phyloP scores from a whole-genome alignment of 2,797 vertebrate species.

The Tympanoctomys barrerae region DNA sequence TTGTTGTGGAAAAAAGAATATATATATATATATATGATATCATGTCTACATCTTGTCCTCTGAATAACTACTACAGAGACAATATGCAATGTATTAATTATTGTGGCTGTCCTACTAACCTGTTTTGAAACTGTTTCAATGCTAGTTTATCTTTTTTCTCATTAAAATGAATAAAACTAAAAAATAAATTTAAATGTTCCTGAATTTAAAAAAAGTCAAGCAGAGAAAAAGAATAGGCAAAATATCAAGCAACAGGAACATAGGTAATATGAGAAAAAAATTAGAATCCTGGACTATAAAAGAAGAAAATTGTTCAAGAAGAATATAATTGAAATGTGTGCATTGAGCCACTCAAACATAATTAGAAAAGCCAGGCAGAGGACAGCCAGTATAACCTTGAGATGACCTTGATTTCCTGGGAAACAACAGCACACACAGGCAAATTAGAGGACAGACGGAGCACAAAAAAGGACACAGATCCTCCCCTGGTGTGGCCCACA shows the following conservation, averaged over 20 bases:
- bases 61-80: too few relatives aligned
- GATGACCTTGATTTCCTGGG: not conserved
- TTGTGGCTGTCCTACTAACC: too few relatives aligned
- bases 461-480: not conserved
- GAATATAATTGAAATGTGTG: not conserved
- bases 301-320: not conserved
- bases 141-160: too few relatives aligned
- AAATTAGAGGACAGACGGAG: not conserved
- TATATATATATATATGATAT: too few relatives aligned
- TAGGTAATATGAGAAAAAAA: not conserved
- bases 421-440: not conserved
- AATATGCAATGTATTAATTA: too few relatives aligned
- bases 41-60: too few relatives aligned
- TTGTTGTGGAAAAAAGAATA: too few relatives aligned
- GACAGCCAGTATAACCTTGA: not conserved
- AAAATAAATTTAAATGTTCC: too few relatives aligned
- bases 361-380: not conserved
- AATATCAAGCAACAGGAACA: not conserved
- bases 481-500: accelerated
- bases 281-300: not conserved
- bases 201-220: too few relatives aligned
- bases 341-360: not conserved
- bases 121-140: too few relatives aligned
- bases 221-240: not conserved
- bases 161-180: too few relatives aligned